Evolutionary conservation across 2,888 invertebrate species (phyloP).

Genomic region (Stenolophus ochropezus): DNA sequence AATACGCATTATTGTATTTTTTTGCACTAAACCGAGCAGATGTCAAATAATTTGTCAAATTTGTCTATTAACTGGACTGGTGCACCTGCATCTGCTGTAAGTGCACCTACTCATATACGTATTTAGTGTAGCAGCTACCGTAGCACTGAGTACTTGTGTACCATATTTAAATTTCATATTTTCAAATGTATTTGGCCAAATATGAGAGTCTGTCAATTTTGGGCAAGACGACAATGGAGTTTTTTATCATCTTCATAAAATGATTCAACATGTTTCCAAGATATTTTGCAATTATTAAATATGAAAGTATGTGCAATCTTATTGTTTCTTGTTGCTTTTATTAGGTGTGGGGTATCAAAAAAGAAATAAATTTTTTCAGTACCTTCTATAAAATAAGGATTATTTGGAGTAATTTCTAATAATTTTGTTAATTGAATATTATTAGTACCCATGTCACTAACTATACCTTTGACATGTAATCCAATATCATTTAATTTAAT

Average conservation of each 20-base stretch:
- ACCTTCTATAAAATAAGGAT: conserved; percentile 52
- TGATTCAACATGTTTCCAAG: conserved; percentile 61
- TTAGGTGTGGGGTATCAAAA: conserved; percentile 58
- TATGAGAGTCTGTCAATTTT: conserved; percentile 63
- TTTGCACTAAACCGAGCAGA: conserved; percentile 32
- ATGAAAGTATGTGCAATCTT: conserved; percentile 59
- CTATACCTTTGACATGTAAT: conserved; percentile 15
- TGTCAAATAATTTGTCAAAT: conserved; percentile 64
- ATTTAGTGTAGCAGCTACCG: conserved; percentile 63
- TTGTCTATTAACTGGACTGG: conserved; percentile 62
- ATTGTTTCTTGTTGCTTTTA: conserved; percentile 63
- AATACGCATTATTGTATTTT: background rate
- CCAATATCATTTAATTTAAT: conserved; percentile 34
- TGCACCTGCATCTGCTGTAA: conserved; percentile 59
- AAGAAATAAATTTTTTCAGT: conserved; percentile 54
- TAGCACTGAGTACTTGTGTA: conserved; percentile 63
- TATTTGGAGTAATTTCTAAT: conserved; percentile 16
- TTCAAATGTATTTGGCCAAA: conserved; percentile 63
- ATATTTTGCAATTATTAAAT: conserved; percentile 57
- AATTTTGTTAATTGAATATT: background rate
- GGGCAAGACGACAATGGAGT: conserved; percentile 54
- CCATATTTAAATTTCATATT: conserved; percentile 64
- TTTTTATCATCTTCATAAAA: conserved; percentile 58
- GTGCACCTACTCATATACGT: conserved; percentile 60
- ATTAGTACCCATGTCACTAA: conserved; percentile 13